Percentiles rank a stretch among this genome's conserved stretches.
Conservation (phyloP, 2,797 vertebrate genomes). For the Sylvia borin region DNA sequence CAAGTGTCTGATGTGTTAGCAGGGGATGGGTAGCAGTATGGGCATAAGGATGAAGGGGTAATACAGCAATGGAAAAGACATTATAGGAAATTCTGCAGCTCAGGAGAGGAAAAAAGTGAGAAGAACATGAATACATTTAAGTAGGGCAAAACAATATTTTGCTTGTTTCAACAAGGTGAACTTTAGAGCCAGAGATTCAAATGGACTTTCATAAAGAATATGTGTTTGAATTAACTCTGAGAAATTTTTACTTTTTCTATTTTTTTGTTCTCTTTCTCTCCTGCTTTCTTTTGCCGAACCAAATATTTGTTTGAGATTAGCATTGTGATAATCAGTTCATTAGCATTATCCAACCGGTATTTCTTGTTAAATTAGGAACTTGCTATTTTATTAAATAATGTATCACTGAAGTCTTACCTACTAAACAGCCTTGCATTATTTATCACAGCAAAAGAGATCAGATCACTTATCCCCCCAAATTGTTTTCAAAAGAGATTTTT, state of each 20-base stretch:
- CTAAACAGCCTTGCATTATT: not conserved
- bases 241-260: not conserved
- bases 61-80: not conserved
- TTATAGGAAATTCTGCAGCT: not conserved
- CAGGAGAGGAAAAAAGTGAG: not conserved
- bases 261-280: not conserved
- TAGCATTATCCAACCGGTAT: not conserved
- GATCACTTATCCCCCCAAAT: not conserved
- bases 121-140: not conserved
- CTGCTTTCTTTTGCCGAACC: not conserved
- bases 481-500: not conserved
- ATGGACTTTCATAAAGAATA: not conserved
- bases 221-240: not conserved
- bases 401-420: not conserved
- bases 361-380: not conserved
- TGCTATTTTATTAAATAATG: not conserved
- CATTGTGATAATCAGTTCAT: not conserved
- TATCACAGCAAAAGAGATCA: not conserved
- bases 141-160: not conserved
- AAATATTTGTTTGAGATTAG: not conserved
- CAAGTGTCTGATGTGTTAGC: not conserved
- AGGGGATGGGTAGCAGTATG: not conserved
- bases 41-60: not conserved
- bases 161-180: not conserved
- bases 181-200: not conserved